A percentile compares a stretch with the other conserved stretches of the same genome.
These are phyloP conservation scores for Agapornis roseicollis DNA, from an alignment of 2,113 vertebrate species.

Conservation along the genomic window DNA sequence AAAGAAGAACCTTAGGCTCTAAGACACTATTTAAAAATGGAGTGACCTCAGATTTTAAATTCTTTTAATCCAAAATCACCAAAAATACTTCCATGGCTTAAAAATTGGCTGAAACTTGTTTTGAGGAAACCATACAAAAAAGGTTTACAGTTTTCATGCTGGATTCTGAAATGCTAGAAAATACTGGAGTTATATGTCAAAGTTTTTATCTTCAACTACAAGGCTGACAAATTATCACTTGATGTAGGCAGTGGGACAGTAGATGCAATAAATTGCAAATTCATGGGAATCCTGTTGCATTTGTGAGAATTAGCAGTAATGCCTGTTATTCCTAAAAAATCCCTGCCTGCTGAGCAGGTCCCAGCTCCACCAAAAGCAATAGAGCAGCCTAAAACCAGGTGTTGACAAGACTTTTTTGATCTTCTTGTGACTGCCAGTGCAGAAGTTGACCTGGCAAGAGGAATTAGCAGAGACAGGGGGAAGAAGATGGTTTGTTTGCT, in stretches of 20 bases:
- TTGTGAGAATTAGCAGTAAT: background rate
- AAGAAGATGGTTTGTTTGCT: background rate
- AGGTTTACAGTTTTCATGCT: background rate
- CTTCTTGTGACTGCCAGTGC: background rate
- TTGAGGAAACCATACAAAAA: background rate
- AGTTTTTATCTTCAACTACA: background rate
- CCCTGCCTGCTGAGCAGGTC: background rate
- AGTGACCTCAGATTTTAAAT: background rate
- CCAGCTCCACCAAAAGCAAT: accelerated
- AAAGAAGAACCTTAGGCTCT: background rate
- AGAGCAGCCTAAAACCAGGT: background rate
- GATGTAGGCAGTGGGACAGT: background rate
- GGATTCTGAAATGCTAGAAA: background rate
- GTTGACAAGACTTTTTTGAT: background rate
- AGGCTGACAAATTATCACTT: background rate
- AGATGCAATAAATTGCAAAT: background rate
- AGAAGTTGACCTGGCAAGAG: background rate
- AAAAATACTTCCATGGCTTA: background rate
- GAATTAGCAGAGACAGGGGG: background rate
- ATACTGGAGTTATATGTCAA: background rate
- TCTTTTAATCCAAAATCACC: background rate
- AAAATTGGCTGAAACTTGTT: background rate
- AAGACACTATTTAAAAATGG: background rate
- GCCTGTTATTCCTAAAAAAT: background rate
- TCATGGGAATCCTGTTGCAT: accelerated